Conservation (phyloP, 2,113 vertebrate species). For the Triplophysa tibetana region DNA sequence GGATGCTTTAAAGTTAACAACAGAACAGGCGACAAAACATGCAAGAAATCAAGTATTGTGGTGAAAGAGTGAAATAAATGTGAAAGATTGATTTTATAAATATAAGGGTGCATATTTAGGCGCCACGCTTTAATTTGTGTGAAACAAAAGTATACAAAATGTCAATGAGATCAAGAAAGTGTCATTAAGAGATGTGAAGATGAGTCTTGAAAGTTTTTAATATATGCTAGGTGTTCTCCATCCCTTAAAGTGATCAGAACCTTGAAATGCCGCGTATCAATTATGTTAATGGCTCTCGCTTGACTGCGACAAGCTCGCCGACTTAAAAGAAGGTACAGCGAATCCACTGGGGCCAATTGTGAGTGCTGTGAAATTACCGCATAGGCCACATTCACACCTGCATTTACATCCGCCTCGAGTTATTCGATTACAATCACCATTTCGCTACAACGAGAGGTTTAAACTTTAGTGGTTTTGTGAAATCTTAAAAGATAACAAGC, state of each 20-base stretch:
- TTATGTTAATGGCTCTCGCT: constrained; percentile 2
- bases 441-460: no score
- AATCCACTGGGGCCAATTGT: neutral
- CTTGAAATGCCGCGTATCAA: neutral
- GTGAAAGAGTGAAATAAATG: no score
- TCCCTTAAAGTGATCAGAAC: neutral
- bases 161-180: neutral
- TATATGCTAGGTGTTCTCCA: neutral
- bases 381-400: no score
- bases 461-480: no score
- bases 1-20: neutral
- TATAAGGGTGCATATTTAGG: no score
- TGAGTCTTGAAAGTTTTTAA: neutral
- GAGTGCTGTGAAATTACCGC: neutral
- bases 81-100: no score
- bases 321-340: neutral
- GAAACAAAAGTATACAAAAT: neutral
- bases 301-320: neutral
- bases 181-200: neutral
- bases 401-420: neutral
- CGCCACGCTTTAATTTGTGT: neutral
- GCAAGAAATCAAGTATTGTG: no score
- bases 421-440: neutral
- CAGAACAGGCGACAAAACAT: neutral
- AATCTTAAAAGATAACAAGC: no score